A percentile compares a stretch with the other conserved stretches of the same genome.
Evolutionary conservation across 2,113 vertebrate genomes (phyloP).

Genomic region (Coregonus clupeaformis): DNA sequence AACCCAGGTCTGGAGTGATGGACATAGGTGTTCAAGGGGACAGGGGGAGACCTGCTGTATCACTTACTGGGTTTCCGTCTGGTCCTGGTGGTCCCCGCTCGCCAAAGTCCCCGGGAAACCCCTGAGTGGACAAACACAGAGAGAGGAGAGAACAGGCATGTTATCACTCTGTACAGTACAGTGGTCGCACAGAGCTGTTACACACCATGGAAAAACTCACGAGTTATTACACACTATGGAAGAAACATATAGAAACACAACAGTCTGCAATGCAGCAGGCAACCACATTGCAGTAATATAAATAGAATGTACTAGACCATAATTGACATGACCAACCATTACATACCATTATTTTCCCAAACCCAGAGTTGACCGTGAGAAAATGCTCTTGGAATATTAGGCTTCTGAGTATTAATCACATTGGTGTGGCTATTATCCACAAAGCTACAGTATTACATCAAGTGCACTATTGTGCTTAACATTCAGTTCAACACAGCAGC

Average conservation of each 20-base stretch:
- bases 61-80: constrained; percentile 96
- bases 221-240: not conserved
- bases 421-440: no score
- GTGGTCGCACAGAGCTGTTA: not conserved
- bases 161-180: not conserved
- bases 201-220: not conserved
- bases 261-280: not conserved
- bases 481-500: no score
- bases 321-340: no score
- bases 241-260: not conserved
- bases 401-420: no score
- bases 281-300: not conserved
- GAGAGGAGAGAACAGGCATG: constrained; percentile 7
- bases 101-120: constrained; percentile 92
- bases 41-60: constrained; percentile 4
- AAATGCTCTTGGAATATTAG: no score
- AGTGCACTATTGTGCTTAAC: no score
- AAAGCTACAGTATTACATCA: no score
- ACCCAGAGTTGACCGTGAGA: no score
- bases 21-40: not conserved
- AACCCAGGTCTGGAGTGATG: not conserved
- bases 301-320: not conserved
- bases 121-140: constrained; percentile 73
- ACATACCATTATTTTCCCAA: no score
- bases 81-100: constrained; percentile 91